Percentiles rank a stretch among this genome's conserved stretches.
phyloP scores from a whole-genome alignment of 2,888 invertebrate species.

The Dexiosoma caninum region DNA sequence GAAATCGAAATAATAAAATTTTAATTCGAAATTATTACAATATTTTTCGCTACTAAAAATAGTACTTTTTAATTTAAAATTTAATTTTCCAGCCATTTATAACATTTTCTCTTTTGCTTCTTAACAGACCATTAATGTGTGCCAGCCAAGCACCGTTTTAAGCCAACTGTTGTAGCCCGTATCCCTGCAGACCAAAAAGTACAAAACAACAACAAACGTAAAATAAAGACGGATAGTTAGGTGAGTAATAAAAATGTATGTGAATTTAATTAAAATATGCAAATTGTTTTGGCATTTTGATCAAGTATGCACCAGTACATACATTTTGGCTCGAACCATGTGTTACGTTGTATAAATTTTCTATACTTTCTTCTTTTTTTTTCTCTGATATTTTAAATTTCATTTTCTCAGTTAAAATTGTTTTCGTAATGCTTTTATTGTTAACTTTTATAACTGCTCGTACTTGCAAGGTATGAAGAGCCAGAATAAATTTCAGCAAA shows the following conservation, averaged over 20 bases:
- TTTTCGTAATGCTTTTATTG: slow-evolving; percentile 9
- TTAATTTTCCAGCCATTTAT: slow-evolving; percentile 1
- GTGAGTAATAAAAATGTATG: slow-evolving; percentile 48
- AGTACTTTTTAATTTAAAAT: not conserved
- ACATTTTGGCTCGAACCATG: slow-evolving; percentile 54
- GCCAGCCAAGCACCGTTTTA: not conserved
- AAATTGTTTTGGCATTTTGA: slow-evolving; percentile 78
- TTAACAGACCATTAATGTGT: not conserved
- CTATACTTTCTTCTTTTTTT: slow-evolving; percentile 22
- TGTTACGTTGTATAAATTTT: too few relatives aligned
- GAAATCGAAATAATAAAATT: too few relatives aligned
- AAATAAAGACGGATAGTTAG: slow-evolving; percentile 35
- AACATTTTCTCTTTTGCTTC: slow-evolving; percentile 7
- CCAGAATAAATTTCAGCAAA: not conserved
- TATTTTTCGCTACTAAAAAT: too few relatives aligned
- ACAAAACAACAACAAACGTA: not conserved
- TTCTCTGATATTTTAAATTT: not conserved
- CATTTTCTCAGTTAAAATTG: not conserved
- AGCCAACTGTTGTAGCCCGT: not conserved
- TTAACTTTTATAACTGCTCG: slow-evolving; percentile 40
- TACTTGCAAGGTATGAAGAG: slow-evolving; percentile 5
- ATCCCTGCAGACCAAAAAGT: not conserved
- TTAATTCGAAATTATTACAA: too few relatives aligned
- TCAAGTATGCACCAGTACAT: too few relatives aligned
- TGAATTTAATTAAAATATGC: slow-evolving; percentile 78